phyloP scores from a whole-genome alignment of 1,140 invertebrate species.

The Medauroidea extradentata region DNA sequence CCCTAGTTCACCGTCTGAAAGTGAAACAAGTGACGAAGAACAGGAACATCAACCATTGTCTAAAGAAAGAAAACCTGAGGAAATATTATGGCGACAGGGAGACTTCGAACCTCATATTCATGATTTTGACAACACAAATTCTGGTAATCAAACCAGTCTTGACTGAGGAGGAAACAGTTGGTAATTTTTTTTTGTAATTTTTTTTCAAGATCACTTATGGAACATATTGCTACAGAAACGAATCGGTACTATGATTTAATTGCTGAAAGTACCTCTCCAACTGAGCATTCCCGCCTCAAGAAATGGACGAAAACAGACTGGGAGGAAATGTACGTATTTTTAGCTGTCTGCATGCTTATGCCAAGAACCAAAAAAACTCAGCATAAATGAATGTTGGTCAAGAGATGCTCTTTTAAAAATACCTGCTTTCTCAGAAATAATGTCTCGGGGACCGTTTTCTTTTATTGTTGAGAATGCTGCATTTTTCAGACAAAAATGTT shows the following conservation, averaged over 20 bases:
- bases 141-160: background rate
- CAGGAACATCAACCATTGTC: background rate
- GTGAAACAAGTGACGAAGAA: background rate
- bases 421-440: constrained; percentile 26
- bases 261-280: background rate
- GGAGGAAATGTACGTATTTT: background rate
- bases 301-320: background rate
- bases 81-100: background rate
- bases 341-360: constrained; percentile 1
- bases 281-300: background rate
- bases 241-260: background rate
- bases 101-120: background rate
- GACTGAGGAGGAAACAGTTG: background rate
- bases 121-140: background rate
- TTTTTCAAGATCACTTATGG: background rate
- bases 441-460: constrained; percentile 25
- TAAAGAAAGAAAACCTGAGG: background rate
- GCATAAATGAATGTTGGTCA: constrained; percentile 26
- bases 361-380: background rate
- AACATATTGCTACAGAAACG: background rate
- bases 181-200: background rate
- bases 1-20: background rate
- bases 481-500: constrained; percentile 19
- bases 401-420: constrained; percentile 23
- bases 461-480: constrained; percentile 18